phyloP scores from a whole-genome alignment of 2,113 vertebrate genomes.

The Balaenoptera acutorostrata region DNA sequence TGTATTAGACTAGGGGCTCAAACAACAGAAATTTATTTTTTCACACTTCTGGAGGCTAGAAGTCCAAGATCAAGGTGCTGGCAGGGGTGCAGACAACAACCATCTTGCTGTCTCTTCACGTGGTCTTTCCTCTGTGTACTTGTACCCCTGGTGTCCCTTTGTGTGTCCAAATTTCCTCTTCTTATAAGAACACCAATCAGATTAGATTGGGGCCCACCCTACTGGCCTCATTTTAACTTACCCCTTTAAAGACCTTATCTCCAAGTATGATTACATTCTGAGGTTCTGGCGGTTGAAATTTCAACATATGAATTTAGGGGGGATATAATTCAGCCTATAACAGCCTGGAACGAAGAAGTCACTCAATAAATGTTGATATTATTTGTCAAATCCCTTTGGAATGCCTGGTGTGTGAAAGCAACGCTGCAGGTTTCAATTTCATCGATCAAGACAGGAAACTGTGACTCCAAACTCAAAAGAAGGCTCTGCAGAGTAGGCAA shows the following conservation, averaged over 20 bases:
- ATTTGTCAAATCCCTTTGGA: background rate
- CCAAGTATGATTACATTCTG: background rate
- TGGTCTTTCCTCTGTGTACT: accelerated
- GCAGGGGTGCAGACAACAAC: accelerated
- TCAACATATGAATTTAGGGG: background rate
- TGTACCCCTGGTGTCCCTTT: background rate
- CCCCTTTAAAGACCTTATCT: background rate
- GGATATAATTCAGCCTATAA: background rate
- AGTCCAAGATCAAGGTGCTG: background rate
- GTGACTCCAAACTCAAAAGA: background rate
- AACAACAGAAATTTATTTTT: background rate
- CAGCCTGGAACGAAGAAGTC: background rate
- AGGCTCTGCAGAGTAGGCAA: background rate
- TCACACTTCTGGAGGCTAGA: background rate
- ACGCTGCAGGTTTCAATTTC: background rate
- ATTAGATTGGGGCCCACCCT: background rate
- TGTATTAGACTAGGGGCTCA: background rate
- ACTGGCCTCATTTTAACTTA: background rate
- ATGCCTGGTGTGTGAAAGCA: background rate
- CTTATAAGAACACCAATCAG: background rate
- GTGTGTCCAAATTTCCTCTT: background rate
- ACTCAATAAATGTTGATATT: background rate
- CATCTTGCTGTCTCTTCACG: background rate
- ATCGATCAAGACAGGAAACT: background rate
- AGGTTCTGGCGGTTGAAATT: background rate